phyloP scores from a whole-genome alignment of 1,140 invertebrate species.

The Akabosia matsudoensis region DNA sequence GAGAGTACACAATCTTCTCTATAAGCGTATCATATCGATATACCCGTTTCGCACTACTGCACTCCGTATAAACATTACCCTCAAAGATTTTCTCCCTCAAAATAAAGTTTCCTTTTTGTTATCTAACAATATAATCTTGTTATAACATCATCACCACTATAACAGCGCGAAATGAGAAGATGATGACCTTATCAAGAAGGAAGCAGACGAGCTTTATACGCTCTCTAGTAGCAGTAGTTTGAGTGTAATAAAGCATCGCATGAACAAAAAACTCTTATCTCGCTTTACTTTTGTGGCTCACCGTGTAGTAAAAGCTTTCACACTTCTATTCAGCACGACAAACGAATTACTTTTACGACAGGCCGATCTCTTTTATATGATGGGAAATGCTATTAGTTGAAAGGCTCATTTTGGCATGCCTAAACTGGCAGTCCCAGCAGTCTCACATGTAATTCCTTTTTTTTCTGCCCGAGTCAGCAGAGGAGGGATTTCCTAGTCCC shows the following conservation, averaged over 20 bases:
- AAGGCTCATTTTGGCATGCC: constrained; percentile 24
- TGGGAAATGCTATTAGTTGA: constrained; percentile 25
- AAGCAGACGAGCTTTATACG: background rate
- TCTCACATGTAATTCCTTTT: constrained; percentile 23
- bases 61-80: no score
- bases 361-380: constrained; percentile 22
- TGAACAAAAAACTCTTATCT: background rate
- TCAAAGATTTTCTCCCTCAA: no score
- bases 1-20: background rate
- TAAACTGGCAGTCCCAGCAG: constrained; percentile 19
- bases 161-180: background rate
- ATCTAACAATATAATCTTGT: background rate
- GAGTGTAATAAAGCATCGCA: background rate
- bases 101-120: background rate
- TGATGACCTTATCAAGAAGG: background rate
- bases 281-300: no score
- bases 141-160: background rate
- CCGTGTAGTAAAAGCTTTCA: background rate
- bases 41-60: no score
- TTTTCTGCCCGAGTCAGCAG: constrained; percentile 22
- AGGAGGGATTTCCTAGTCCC: constrained; percentile 17
- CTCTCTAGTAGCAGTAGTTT: background rate
- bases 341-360: constrained; percentile 17
- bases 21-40: background rate
- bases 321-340: background rate